A percentile compares a stretch with the other conserved stretches of the same genome.
Conservation (phyloP, 1,140 invertebrate genomes). For the Drosophila subpulchrella region DNA sequence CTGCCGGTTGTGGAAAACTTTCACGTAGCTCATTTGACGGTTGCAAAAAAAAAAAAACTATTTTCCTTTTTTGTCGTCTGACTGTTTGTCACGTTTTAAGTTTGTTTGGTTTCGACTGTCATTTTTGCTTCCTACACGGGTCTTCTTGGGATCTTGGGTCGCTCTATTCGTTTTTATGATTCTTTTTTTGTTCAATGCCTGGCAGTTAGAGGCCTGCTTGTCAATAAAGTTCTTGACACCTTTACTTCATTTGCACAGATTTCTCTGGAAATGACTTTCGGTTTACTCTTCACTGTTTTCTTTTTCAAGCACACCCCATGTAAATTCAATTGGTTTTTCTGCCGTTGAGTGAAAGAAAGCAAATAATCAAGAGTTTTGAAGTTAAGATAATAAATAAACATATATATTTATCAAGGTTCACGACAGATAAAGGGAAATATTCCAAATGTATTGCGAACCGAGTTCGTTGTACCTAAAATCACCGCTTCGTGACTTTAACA, state of each 20-base stretch:
- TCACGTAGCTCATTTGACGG: constrained; percentile 77
- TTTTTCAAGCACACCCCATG: constrained; percentile 11
- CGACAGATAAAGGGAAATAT: neutral
- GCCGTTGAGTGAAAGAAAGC: neutral
- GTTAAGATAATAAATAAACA: constrained; percentile 2
- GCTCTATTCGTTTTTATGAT: constrained; percentile 26
- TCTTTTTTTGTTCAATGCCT: constrained; percentile 33
- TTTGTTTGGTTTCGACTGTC: constrained; percentile 61
- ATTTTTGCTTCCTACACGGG: constrained; percentile 42
- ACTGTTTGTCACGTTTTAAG: constrained; percentile 66
- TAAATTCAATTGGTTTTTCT: constrained; percentile 39
- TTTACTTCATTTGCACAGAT: constrained; percentile 80
- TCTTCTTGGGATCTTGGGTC: constrained; percentile 1
- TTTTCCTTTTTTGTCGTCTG: constrained; percentile 35
- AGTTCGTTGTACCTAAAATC: neutral
- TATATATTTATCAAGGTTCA: neutral
- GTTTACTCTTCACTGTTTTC: constrained; percentile 55
- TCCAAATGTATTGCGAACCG: neutral
- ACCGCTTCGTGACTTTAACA: too few species aligned
- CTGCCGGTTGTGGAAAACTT: constrained; percentile 55
- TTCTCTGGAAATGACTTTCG: constrained; percentile 72
- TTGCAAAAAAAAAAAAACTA: constrained; percentile 50
- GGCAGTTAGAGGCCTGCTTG: constrained; percentile 61
- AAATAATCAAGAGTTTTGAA: constrained; percentile 1
- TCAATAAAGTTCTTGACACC: constrained; percentile 82